These are phyloP conservation scores for Sarcophaga peregrina DNA, from an alignment of 1,140 invertebrate species.

Conservation along the genomic window DNA sequence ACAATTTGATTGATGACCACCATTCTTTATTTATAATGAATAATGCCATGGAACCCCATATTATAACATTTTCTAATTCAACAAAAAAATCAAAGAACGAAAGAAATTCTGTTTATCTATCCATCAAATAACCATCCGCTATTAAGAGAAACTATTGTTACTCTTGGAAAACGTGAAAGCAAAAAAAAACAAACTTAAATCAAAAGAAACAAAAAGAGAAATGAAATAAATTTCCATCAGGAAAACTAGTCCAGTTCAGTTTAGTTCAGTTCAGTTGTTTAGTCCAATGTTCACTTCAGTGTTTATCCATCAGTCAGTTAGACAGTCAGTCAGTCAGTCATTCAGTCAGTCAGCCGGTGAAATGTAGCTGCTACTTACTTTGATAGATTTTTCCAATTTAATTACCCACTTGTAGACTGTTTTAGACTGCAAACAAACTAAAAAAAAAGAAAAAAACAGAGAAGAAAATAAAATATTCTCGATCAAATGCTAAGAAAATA, in stretches of 20 bases:
- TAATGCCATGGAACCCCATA: background rate
- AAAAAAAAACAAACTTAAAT: background rate
- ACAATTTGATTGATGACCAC: slow-evolving; percentile 9
- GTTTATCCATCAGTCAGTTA: too few relatives aligned
- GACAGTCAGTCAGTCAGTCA: too few relatives aligned
- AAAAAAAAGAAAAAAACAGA: too few relatives aligned
- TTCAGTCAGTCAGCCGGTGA: background rate
- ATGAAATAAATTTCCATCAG: background rate
- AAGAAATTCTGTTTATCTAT: background rate
- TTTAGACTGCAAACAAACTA: too few relatives aligned
- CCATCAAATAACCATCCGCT: background rate
- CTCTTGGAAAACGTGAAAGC: background rate
- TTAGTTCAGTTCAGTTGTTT: background rate
- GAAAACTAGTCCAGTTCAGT: slow-evolving; percentile 15
- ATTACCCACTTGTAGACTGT: background rate
- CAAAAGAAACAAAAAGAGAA: background rate
- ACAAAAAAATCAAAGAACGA: too few relatives aligned
- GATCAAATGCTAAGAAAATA: too few relatives aligned
- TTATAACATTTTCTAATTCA: background rate
- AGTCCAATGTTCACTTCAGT: too few relatives aligned
- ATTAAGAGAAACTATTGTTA: background rate
- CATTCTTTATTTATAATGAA: background rate
- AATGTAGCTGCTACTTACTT: slow-evolving; percentile 1
- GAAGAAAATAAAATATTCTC: too few relatives aligned
- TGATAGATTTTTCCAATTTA: background rate